These are phyloP conservation scores for Drosophila mayaguana DNA, from an alignment of 2,888 invertebrate genomes.

Conservation along the genomic window DNA sequence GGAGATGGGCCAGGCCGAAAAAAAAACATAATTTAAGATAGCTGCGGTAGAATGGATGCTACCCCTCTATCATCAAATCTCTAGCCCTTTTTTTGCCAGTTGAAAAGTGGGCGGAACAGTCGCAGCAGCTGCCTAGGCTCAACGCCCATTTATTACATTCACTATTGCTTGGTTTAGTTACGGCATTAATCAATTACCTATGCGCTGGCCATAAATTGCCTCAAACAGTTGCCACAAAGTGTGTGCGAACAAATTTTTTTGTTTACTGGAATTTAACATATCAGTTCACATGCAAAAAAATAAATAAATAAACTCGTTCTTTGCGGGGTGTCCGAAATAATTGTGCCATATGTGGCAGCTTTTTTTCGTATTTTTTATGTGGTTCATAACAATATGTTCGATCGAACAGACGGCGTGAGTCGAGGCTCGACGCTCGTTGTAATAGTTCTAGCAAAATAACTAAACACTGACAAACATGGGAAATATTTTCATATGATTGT, in stretches of 20 bases:
- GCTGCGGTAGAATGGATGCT: background rate
- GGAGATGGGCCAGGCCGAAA: slow-evolving; percentile 25
- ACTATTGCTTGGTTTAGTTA: background rate
- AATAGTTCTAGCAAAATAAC: slow-evolving; percentile 6
- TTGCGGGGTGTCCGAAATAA: slow-evolving; percentile 12
- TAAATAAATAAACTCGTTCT: slow-evolving; percentile 3
- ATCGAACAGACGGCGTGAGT: background rate
- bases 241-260: background rate
- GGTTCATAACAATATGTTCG: slow-evolving; percentile 5
- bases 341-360: slow-evolving; percentile 17
- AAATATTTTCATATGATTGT: background rate
- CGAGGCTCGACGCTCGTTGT: background rate
- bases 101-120: background rate
- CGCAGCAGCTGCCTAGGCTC: background rate
- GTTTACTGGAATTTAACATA: slow-evolving; percentile 8
- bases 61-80: no score
- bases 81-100: no score
- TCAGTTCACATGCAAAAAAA: slow-evolving; percentile 13
- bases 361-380: background rate
- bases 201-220: background rate
- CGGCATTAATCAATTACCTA: slow-evolving; percentile 5
- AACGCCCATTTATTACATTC: background rate
- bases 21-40: slow-evolving; percentile 4
- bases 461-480: background rate
- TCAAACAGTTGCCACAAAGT: background rate